Evolutionary conservation across 2,113 vertebrate genomes (phyloP).

Genomic region (human (Homo sapiens)): DNA sequence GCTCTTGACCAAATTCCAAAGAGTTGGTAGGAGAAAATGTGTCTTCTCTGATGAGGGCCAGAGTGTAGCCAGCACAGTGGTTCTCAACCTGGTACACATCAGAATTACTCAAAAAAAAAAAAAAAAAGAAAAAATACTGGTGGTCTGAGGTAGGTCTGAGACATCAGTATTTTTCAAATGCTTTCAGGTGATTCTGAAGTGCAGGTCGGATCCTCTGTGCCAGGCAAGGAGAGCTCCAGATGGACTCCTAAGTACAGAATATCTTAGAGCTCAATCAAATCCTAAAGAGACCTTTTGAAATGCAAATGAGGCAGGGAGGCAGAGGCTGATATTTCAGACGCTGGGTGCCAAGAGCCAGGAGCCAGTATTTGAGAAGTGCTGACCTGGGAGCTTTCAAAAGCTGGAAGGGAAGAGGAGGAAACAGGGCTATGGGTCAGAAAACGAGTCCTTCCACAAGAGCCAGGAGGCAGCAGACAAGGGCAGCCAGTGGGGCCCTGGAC

Average conservation of each 20-base stretch:
- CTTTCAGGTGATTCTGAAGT: neutral
- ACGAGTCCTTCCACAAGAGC: neutral
- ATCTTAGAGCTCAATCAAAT: neutral
- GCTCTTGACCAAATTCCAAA: neutral
- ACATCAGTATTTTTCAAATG: slow-evolving; percentile 2
- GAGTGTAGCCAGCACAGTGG: neutral
- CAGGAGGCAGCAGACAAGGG: neutral
- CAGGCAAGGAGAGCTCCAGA: neutral
- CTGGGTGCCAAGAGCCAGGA: neutral
- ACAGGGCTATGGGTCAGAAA: neutral
- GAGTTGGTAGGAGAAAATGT: neutral
- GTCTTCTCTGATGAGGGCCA: neutral
- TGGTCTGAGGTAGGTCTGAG: neutral
- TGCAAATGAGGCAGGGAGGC: slow-evolving; percentile 34
- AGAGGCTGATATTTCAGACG: neutral
- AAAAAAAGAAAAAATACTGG: neutral
- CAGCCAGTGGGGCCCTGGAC: neutral
- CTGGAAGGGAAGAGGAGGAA: neutral
- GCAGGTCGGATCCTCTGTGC: neutral
- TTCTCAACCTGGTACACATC: neutral
- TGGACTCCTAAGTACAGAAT: neutral
- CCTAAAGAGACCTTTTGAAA: slow-evolving; percentile 48
- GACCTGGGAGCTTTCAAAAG: neutral
- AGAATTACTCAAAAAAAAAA: neutral
- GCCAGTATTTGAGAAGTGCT: neutral